Base-by-base conservation (phyloP, 1,140 invertebrate species). In the Anastatus disparis region DNA sequence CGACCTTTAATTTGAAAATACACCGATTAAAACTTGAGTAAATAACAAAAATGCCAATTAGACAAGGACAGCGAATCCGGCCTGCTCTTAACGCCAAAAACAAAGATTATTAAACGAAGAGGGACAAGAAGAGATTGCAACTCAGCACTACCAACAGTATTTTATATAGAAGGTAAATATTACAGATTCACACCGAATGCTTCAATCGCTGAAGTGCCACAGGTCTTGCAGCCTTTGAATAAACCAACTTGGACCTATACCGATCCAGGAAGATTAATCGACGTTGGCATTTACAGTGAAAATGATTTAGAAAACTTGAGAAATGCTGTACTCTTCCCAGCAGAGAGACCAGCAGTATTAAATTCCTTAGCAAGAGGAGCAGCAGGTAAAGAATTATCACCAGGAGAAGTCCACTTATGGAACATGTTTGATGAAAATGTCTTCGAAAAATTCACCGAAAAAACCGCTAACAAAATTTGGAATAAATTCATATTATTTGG, bases 241-340 rank as follows among this genome's bases (percentile, higher is more conserved):
- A 55, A 55, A 10, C 52, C 52, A 29, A 55, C 26, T 10, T 55
- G 52, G 52, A 55, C 6, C 4, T 55, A 55, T 12, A 31, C 52
- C 12, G 50, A 27, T 1, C 27, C 42, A 4, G 42, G 42, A 4
- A 17, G n/a, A 3, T 15, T 46, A 4, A 15, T 15, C 3, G n/a
- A n/a, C 7, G n/a, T 8, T 4, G n/a, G 42, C 4, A 46, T 46
- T 7, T 38, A 38, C 35, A 7, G 6, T 12, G 35, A 38, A 12
- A 12, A 38, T 12, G 35, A 38, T 38, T 7, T 38, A 7, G 12
- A 38, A 38, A 7, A 6, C 12, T 12, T 38, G n/a, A 46, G 42
- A 38, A 46, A 46, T 15, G 42, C 42, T 10, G 4, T 46, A 9
- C 10, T 46, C 3, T 46, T 46, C 42, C 42, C n/a, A 4, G 42